Evolutionary conservation across 1,140 invertebrate genomes (phyloP), one percentile per base, ranked within the genome.

Genomic region (Littorina saxatilis): DNA sequence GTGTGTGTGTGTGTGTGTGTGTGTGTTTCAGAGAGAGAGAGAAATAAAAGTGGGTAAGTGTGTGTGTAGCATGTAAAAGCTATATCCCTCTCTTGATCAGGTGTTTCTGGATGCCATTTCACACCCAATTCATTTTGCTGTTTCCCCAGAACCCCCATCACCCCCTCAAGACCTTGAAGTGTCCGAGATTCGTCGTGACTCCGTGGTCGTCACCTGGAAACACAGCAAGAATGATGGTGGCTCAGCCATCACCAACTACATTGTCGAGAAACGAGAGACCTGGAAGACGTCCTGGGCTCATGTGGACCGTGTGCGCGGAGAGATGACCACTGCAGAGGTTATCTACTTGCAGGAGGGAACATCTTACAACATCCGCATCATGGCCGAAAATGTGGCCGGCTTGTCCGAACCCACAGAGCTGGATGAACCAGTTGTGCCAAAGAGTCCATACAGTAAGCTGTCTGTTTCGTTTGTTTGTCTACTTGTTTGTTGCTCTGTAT

Each of bases 171-270:
- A 99, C 88, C 97, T 99, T 13, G 96, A 97, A 88, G 95, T 98
- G 0, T 97, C 98, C 89, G 95, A 98, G 79, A 95, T 99, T 66
- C 98, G 97, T 0, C 98, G 96, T 86, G 96, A 98, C 89, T 97
- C 96, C 80, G 98, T 99, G 15, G 98, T 96, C 2, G 90, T 99
- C 1, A 97, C 97, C 0, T 99, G 99, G 99, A 95, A 89, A 94
- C 97, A 92, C 88, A 98, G 98, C 15, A 94, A 95, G 82, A 95
- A 95, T 89, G 98, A 99, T 92, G 98, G 98, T 82, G 98, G 98
- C 61, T 95, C 96, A 27, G 97, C 98, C 87, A 96, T 99, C 84
- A 97, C 96, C 89, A 97, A 97, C 37, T 99, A 99, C 90, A 95
- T 98, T 79, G 93, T 99, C 80, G 96, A 99, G 92, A 96, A 98